Evolutionary conservation across 2,113 vertebrate genomes (phyloP), one percentile per base, ranked within the genome.

Genomic region (Platysteira castanea): DNA sequence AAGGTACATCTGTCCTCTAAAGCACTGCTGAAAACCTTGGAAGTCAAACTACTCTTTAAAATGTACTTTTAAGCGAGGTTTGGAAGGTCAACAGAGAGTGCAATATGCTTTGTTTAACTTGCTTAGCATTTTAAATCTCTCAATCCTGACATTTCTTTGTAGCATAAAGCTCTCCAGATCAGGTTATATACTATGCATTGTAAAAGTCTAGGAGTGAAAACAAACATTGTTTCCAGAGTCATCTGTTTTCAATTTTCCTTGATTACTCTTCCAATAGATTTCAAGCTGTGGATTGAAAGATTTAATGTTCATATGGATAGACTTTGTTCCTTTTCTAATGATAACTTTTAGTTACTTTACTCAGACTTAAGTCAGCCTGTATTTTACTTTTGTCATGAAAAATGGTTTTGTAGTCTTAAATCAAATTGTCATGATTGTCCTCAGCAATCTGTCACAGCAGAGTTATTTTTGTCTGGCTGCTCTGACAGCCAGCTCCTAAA

Each of bases 21-120:
- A 88, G 54, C 46, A 30, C 47, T 6, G 27, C 74, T 59, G 74
- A 53, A 94, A 92, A 37, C 26, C 30, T 42, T 78, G 56, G 39
- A 78, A 78, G 30, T 56, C 82, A 90, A 77, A 74, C 49, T 46
- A 14, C 24, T 70, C 56, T 65, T 44, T 11, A 35, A 84, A 94
- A 92, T 52, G 22, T 46, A 18, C 33, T 93, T 96, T 88, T 91
- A 64, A 89, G 79, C 35, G 30, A 76, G 70, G 49, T 69, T 90
- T 93, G 83, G 86, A 84, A 80, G 49, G 28, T 78, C 83, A 95
- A 95, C 75, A 82, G 47, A 78, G 61, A 67, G 41, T 79, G 93
- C 82, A 93, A 44, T 87, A 82, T 50, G 71, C n/a, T 88, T 84
- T 91, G 28, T 96, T 96, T 89, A 95, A 89, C 54, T 94, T 88